These are phyloP conservation scores for Platorchestia sp. DNA, from an alignment of 1,140 invertebrate species.

Conservation along the genomic window DNA sequence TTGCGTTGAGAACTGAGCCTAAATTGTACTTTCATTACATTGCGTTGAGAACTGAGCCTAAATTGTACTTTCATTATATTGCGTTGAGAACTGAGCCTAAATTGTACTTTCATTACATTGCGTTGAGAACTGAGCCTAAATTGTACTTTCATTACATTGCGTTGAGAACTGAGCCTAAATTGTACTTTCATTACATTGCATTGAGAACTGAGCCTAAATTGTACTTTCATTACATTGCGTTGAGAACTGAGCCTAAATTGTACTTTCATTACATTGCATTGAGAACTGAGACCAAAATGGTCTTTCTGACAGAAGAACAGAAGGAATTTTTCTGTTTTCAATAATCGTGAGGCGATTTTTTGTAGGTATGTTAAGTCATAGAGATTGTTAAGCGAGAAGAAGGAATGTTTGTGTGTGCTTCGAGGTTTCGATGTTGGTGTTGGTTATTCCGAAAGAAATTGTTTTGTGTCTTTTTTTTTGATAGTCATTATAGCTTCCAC, in stretches of 20 bases:
- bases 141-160: background rate
- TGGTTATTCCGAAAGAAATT: background rate
- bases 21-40: background rate
- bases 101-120: background rate
- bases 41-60: too few species aligned
- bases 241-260: background rate
- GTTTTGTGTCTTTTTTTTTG: background rate
- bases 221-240: background rate
- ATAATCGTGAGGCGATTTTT: background rate
- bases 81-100: too few species aligned
- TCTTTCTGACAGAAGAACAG: background rate
- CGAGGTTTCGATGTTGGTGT: background rate
- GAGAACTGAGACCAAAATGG: background rate
- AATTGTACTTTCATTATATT: too few species aligned
- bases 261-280: background rate
- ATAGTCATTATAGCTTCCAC: background rate
- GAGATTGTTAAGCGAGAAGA: background rate
- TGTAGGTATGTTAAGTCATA: background rate
- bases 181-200: background rate
- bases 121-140: background rate
- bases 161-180: too few species aligned
- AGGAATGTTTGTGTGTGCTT: background rate
- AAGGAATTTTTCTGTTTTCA: background rate
- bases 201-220: background rate
- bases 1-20: background rate